A percentile compares a stretch with the other conserved stretches of the same genome.
These are phyloP conservation scores for Anagyrus pseudococci DNA, from an alignment of 2,888 invertebrate genomes.

Conservation along the genomic window DNA sequence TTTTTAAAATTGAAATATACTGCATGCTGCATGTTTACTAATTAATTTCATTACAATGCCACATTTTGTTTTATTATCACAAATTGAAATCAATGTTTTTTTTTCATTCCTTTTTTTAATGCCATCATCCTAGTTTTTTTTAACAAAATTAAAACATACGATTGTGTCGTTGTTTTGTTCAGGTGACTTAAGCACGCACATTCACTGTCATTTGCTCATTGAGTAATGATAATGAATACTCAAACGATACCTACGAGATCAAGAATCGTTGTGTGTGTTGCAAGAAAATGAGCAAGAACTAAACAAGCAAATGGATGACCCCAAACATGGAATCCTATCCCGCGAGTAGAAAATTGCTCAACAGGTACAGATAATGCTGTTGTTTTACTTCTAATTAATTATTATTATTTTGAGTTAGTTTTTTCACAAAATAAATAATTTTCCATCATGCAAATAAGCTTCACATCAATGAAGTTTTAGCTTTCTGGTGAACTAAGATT, in stretches of 20 bases:
- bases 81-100: not conserved
- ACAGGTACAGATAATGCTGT: constrained; percentile 36
- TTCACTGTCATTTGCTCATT: constrained; percentile 40
- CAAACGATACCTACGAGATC: constrained; percentile 63
- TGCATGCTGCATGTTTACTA: constrained; percentile 35
- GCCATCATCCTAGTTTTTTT: constrained; percentile 27
- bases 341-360: constrained; percentile 53
- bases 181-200: constrained; percentile 61
- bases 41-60: constrained; percentile 23
- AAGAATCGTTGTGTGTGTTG: constrained; percentile 63
- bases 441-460: constrained; percentile 13
- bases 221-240: constrained; percentile 60
- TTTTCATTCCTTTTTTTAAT: not conserved
- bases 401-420: constrained; percentile 12
- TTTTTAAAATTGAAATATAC: constrained; percentile 13
- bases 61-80: constrained; percentile 26
- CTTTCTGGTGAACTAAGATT: constrained; percentile 27
- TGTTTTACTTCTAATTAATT: constrained; percentile 24
- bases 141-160: constrained; percentile 38
- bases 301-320: constrained; percentile 63
- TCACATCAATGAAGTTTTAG: constrained; percentile 33
- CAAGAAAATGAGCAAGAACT: constrained; percentile 45
- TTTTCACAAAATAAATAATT: constrained; percentile 6
- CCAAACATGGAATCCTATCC: constrained; percentile 60
- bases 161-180: constrained; percentile 60